These are phyloP conservation scores for Glareola pratincola DNA, from an alignment of 2,113 vertebrate species.

Conservation along the genomic window DNA sequence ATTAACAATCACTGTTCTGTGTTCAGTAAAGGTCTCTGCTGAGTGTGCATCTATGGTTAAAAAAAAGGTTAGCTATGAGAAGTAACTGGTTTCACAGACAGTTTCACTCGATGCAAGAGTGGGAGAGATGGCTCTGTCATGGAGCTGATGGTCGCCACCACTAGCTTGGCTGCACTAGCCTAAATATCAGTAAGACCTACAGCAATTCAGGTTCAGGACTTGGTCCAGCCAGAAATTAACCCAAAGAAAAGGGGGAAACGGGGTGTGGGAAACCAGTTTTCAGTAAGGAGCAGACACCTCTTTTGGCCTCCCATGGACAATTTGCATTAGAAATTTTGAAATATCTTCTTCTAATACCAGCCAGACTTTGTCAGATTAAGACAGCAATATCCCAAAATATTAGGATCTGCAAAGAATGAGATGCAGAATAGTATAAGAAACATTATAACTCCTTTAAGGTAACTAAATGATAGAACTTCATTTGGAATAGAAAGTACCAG, in stretches of 20 bases:
- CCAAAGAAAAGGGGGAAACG: accelerated
- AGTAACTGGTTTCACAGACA: not conserved
- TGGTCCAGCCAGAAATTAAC: not conserved
- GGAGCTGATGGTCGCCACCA: not conserved
- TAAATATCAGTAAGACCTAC: not conserved
- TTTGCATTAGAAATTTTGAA: not conserved
- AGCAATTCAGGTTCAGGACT: not conserved
- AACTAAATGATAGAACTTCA: not conserved
- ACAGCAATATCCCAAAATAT: not conserved
- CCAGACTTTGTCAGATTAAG: not conserved
- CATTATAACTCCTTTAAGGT: not conserved
- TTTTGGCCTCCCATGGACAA: not conserved
- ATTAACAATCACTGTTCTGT: not conserved
- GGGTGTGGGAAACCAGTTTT: not conserved
- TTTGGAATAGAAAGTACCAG: not conserved
- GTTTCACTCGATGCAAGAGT: not conserved
- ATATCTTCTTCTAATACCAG: not conserved
- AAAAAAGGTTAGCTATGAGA: not conserved
- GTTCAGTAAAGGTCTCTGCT: not conserved
- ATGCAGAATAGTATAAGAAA: not conserved
- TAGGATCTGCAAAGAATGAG: not conserved
- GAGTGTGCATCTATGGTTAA: not conserved
- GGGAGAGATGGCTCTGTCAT: not conserved
- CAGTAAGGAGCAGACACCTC: not conserved
- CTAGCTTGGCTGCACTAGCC: not conserved